phyloP scores from a whole-genome alignment of 2,113 vertebrate species.

The Muntiacus muntjak region DNA sequence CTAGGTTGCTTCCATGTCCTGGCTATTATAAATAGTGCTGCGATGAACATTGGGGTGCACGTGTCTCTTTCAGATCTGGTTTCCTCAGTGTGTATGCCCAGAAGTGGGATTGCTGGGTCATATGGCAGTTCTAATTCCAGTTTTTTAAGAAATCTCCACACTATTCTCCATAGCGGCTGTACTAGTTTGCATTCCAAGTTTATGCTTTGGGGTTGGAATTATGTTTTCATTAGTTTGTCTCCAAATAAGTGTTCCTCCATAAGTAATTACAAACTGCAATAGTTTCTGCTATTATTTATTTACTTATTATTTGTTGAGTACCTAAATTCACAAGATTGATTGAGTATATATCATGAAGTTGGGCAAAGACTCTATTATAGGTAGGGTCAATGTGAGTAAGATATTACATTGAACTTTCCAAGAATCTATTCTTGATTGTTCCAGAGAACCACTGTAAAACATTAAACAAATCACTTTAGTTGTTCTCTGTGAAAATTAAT shows the following conservation, averaged over 20 bases:
- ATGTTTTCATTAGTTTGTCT: conserved; percentile 25
- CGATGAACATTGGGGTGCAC: no score
- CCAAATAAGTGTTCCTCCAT: not conserved
- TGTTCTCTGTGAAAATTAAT: conserved; percentile 42
- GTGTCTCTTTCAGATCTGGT: no score
- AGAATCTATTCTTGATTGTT: conserved; percentile 22
- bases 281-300: not conserved
- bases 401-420: conserved; percentile 26
- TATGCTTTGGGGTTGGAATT: conserved; percentile 39
- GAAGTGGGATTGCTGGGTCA: no score
- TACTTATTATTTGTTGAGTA: not conserved
- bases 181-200: not conserved
- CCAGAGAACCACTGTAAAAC: conserved; percentile 14
- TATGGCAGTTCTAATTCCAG: no score
- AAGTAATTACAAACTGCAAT: not conserved
- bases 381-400: not conserved
- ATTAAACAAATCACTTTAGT: conserved; percentile 34
- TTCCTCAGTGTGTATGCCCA: no score
- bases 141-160: no score
- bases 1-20: no score
- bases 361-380: not conserved
- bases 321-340: conserved; percentile 11
- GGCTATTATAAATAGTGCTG: no score
- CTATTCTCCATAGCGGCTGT: no score
- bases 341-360: not conserved